These are phyloP conservation scores for Caenorhabditis imperialis DNA, from an alignment of 2,888 invertebrate genomes.

Conservation along the genomic window DNA sequence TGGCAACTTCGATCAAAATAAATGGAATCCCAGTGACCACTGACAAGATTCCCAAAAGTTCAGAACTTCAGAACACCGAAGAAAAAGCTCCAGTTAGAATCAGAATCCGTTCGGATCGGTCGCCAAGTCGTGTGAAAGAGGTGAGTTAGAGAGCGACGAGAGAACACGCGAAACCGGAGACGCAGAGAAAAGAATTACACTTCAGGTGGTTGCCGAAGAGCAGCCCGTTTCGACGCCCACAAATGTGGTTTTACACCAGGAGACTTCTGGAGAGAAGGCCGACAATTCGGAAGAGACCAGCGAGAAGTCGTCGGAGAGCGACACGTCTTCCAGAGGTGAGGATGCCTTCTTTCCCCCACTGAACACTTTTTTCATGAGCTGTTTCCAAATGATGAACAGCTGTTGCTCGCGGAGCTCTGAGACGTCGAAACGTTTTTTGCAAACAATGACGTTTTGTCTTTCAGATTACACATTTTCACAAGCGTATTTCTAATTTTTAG, in stretches of 20 bases:
- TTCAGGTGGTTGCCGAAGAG: no score
- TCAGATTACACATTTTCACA: no score
- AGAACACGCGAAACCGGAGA: not conserved
- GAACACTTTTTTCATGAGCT: no score
- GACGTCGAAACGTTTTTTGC: no score
- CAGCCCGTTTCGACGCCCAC: constrained; percentile 23
- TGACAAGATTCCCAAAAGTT: not conserved
- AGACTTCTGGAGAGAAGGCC: not conserved
- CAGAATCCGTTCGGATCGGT: constrained; percentile 28
- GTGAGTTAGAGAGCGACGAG: not conserved
- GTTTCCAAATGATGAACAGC: not conserved
- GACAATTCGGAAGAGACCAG: constrained; percentile 2
- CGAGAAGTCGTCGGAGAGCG: constrained; percentile 40
- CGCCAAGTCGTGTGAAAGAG: constrained; percentile 1
- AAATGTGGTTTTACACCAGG: constrained; percentile 18
- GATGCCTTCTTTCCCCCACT: not conserved
- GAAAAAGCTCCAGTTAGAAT: constrained; percentile 30
- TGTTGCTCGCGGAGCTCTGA: not conserved
- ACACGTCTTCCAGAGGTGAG: constrained; percentile 38
- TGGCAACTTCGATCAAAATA: constrained; percentile 40
- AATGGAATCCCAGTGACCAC: constrained; percentile 33
- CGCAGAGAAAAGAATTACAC: no score
- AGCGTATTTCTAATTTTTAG: no score
- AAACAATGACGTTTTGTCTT: no score
- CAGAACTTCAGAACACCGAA: constrained; percentile 9